These are phyloP conservation scores for Hypselothyrea guttata DNA, from an alignment of 2,888 invertebrate genomes.

Conservation along the genomic window DNA sequence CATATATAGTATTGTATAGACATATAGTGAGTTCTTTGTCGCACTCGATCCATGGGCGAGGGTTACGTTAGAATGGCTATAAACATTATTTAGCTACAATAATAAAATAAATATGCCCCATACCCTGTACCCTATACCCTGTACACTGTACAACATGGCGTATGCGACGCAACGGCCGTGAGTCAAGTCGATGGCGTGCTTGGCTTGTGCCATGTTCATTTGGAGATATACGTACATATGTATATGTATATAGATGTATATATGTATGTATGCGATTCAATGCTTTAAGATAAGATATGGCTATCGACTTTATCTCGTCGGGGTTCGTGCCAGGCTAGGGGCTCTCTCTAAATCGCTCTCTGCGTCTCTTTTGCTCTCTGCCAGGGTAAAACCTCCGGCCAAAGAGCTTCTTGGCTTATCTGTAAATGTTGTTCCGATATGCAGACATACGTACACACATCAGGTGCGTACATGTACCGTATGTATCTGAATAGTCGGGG, in stretches of 20 bases:
- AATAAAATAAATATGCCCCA: too few species aligned
- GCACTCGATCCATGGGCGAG: too few species aligned
- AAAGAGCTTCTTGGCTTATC: slow-evolving; percentile 27
- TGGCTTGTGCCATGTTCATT: too few species aligned
- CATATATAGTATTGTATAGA: too few species aligned
- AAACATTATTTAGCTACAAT: too few species aligned
- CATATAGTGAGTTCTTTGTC: too few species aligned
- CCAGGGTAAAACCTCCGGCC: slow-evolving; percentile 2
- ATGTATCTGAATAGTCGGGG: neutral
- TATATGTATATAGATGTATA: slow-evolving; percentile 3
- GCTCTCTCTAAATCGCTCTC: too few species aligned
- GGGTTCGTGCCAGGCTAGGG: slow-evolving; percentile 14
- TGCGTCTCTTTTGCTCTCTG: neutral
- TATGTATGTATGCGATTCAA: slow-evolving; percentile 48
- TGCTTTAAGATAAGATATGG: slow-evolving; percentile 65
- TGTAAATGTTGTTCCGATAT: slow-evolving; percentile 13
- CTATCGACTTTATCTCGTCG: slow-evolving; percentile 62
- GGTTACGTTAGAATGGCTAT: too few species aligned
- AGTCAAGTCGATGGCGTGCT: slow-evolving; percentile 22
- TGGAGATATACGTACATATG: too few species aligned
- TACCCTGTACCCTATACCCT: too few species aligned
- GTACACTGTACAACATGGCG: too few species aligned
- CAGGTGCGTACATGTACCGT: neutral
- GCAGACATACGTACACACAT: slow-evolving; percentile 10
- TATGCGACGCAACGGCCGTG: slow-evolving; percentile 10